Evolutionary conservation across 2,888 invertebrate genomes (phyloP).

Genomic region (Lochmaea capreae): DNA sequence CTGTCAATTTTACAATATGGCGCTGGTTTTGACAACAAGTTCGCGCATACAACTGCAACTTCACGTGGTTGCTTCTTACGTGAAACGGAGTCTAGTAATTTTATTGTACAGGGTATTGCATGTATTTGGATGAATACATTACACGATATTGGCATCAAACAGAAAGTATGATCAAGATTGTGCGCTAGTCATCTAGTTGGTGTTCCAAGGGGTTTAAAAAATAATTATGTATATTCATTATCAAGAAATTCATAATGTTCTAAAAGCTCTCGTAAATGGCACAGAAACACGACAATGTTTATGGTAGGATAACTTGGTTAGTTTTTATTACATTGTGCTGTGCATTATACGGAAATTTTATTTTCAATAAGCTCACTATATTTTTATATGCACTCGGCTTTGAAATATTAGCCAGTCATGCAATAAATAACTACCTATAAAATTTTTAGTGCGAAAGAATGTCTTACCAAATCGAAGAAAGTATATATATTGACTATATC

Average conservation of each 20-base stretch:
- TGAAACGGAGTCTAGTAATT: too few relatives aligned
- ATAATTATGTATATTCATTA: background rate
- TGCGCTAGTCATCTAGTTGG: too few relatives aligned
- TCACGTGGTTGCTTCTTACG: too few relatives aligned
- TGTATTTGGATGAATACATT: too few relatives aligned
- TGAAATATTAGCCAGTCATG: background rate
- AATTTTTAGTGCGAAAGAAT: background rate
- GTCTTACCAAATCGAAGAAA: background rate
- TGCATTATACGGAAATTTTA: background rate
- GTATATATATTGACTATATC: background rate
- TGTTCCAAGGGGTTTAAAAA: too few relatives aligned
- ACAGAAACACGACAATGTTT: background rate
- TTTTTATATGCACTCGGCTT: background rate
- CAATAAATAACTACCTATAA: background rate
- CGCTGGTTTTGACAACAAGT: too few relatives aligned
- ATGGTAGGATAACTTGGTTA: background rate
- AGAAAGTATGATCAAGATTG: too few relatives aligned
- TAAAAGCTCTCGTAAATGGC: background rate
- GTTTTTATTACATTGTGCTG: background rate
- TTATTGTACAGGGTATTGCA: too few relatives aligned
- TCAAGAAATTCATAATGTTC: background rate
- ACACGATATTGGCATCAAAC: too few relatives aligned
- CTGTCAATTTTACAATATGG: too few relatives aligned
- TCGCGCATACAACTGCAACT: too few relatives aligned
- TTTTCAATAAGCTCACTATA: background rate